These are phyloP conservation scores for Anguilla marmorata DNA, from an alignment of 2,797 vertebrate species.

Conservation along the genomic window DNA sequence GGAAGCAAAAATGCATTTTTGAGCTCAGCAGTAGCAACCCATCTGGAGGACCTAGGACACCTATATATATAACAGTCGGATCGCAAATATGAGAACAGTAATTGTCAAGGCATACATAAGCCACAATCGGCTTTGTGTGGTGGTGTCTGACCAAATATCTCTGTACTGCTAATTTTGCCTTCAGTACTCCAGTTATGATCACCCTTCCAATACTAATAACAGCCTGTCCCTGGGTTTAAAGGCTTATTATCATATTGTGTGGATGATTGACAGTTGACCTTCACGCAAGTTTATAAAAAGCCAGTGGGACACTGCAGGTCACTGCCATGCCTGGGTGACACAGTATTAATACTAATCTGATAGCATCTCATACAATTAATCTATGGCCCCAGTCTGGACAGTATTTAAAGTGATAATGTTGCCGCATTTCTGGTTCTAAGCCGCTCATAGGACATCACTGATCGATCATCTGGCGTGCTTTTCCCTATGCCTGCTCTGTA, in stretches of 20 bases:
- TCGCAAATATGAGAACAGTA: not conserved
- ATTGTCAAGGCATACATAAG: not conserved
- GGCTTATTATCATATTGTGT: slow-evolving; percentile 69
- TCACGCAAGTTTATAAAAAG: slow-evolving; percentile 68
- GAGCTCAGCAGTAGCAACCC: no score
- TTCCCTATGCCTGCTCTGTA: slow-evolving; percentile 29
- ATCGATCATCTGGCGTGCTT: slow-evolving; percentile 39
- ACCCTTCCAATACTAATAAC: slow-evolving; percentile 64
- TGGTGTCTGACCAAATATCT: not conserved
- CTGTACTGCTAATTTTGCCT: slow-evolving; percentile 29
- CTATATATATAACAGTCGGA: not conserved
- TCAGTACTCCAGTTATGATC: slow-evolving; percentile 54
- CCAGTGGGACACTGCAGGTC: slow-evolving; percentile 56
- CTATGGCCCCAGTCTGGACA: slow-evolving; percentile 48
- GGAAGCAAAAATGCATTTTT: no score
- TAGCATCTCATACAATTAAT: slow-evolving; percentile 73
- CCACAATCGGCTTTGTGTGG: not conserved
- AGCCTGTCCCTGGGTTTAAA: slow-evolving; percentile 61
- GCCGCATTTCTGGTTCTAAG: slow-evolving; percentile 42
- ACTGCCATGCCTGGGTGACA: slow-evolving; percentile 59
- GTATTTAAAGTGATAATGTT: slow-evolving; percentile 57
- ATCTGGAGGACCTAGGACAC: no score
- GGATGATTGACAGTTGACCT: slow-evolving; percentile 78
- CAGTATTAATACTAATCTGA: slow-evolving; percentile 74
- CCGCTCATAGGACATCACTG: slow-evolving; percentile 11